These are phyloP conservation scores for Drosophila flavopinicola DNA, from an alignment of 2,888 invertebrate genomes.

Conservation along the genomic window DNA sequence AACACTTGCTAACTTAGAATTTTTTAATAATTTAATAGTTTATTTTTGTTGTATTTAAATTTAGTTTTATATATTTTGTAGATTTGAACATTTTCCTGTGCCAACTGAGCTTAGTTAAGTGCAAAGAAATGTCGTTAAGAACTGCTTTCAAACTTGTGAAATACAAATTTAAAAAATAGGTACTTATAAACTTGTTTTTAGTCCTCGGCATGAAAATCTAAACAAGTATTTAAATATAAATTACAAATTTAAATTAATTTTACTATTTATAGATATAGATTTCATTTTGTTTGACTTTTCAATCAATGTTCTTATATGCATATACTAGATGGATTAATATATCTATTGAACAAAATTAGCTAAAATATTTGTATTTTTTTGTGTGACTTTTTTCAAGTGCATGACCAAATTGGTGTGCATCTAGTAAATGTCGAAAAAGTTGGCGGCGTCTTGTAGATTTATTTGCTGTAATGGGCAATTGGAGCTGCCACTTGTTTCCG, in stretches of 20 bases:
- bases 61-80: no score
- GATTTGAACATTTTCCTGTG: no score
- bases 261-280: background rate
- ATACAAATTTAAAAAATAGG: no score
- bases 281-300: background rate
- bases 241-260: background rate
- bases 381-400: constrained; percentile 26
- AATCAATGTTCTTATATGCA: background rate
- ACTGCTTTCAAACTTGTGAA: no score
- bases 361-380: no score
- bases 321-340: no score
- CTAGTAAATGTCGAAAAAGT: constrained; percentile 60
- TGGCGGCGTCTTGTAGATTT: constrained; percentile 61
- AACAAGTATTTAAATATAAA: background rate
- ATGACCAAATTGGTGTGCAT: constrained; percentile 21
- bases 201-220: background rate
- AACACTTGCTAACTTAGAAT: no score
- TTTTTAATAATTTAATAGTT: no score
- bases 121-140: no score
- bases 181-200: background rate
- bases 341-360: no score
- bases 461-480: constrained; percentile 71
- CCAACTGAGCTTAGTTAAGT: no score
- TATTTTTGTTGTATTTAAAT: no score
- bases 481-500: constrained; percentile 79